Conservation (phyloP, 2,888 invertebrate species). For the Cryptophagus acutangulus region DNA sequence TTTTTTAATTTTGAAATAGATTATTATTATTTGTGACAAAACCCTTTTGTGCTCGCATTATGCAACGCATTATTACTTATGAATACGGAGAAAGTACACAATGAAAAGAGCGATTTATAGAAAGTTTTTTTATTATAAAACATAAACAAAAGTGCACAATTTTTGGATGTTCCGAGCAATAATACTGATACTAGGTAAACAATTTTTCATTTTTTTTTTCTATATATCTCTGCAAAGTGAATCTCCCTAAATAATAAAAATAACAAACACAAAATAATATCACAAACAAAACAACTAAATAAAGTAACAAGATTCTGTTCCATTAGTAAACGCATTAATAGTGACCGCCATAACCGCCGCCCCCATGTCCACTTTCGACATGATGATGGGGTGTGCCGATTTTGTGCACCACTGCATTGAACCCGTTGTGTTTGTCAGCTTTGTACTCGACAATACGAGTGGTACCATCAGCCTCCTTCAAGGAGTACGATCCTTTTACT, state of each 20-base stretch:
- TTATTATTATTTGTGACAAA: too few species aligned
- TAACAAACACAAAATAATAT: slow-evolving; percentile 4
- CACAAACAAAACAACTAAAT: slow-evolving; percentile 1
- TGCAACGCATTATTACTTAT: too few species aligned
- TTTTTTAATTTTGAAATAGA: too few species aligned
- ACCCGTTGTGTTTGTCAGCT: slow-evolving; percentile 36
- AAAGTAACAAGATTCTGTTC: slow-evolving; percentile 10
- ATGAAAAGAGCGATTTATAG: too few species aligned
- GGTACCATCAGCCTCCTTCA: slow-evolving; percentile 51
- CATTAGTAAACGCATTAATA: slow-evolving; percentile 24
- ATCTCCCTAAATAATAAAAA: neutral
- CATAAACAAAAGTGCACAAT: too few species aligned
- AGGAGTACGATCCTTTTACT: slow-evolving; percentile 58
- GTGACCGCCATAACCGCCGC: slow-evolving; percentile 20
- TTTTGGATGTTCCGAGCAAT: too few species aligned
- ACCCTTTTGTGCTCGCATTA: too few species aligned
- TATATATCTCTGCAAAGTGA: slow-evolving; percentile 1
- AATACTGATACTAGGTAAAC: too few species aligned
- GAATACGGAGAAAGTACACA: too few species aligned
- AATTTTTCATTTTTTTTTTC: slow-evolving; percentile 5
- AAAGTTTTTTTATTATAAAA: too few species aligned
- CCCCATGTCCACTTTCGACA: slow-evolving; percentile 14
- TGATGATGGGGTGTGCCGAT: slow-evolving; percentile 28
- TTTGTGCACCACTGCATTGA: slow-evolving; percentile 34
- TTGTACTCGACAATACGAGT: slow-evolving; percentile 35